Conservation (phyloP, 1,140 invertebrate species). For the Drosophila sp. region DNA sequence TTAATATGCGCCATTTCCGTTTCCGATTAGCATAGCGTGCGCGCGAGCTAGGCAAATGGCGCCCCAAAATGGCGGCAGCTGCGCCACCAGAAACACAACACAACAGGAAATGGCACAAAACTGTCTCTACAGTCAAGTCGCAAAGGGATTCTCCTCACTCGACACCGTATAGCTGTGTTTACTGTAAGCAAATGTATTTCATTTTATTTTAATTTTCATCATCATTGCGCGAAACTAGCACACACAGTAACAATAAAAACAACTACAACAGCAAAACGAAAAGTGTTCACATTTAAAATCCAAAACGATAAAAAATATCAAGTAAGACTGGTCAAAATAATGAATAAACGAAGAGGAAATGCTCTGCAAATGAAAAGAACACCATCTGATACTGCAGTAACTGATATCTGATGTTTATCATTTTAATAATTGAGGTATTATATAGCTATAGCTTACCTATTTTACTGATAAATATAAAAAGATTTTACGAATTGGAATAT, state of each 20-base stretch:
- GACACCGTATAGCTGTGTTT: constrained; percentile 30
- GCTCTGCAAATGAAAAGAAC: constrained; percentile 19
- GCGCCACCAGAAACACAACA: constrained; percentile 51
- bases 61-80: constrained; percentile 69
- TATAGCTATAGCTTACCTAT: too few species aligned
- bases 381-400: background rate
- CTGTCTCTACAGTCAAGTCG: constrained; percentile 54
- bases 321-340: constrained; percentile 26
- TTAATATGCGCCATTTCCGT: constrained; percentile 83
- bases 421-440: too few species aligned
- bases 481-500: too few species aligned
- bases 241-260: constrained; percentile 39
- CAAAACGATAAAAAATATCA: constrained; percentile 76
- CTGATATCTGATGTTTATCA: background rate
- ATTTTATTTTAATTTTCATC: constrained; percentile 83
- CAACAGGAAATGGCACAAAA: constrained; percentile 76
- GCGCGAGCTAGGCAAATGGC: constrained; percentile 49
- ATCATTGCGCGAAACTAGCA: constrained; percentile 79
- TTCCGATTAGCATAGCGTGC: constrained; percentile 79
- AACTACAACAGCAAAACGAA: constrained; percentile 34
- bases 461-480: background rate
- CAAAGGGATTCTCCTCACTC: constrained; percentile 29
- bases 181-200: constrained; percentile 74
- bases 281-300: constrained; percentile 77
- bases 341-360: constrained; percentile 20